Evolutionary conservation across 2,113 vertebrate species (phyloP), one percentile per base, ranked within the genome.

Genomic region (Brienomyrus brachyistius): DNA sequence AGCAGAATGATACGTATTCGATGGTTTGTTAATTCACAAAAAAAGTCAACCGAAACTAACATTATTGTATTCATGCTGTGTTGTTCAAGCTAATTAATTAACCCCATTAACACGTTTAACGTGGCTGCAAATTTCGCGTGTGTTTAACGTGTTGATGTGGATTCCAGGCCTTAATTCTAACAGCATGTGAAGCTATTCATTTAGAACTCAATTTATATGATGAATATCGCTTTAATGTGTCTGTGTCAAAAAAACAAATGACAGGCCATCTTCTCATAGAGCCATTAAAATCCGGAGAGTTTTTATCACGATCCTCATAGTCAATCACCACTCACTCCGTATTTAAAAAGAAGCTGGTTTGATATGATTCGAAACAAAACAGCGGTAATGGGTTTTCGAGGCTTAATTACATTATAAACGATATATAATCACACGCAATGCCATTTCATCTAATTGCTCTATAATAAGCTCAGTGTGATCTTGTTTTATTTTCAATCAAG

Each of bases 41-140:
- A 74, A 43, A 35, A 87, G 85, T 91, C 91, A 91, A 92, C 51
- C 93, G 95, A 96, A 95, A 95, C 95, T 90, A 93, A 92, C 93
- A 90, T 96, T 96, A 94, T 95, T 96, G 93, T 95, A 94, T 94
- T 95, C 96, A 94, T 92, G 94, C 95, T 95, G 95, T 83, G 95
- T 89, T 91, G 85, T 93, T 93, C 93, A 92, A 93, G 88, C 89
- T 94, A 94, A 95, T 94, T 95, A 94, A 95, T 95, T 95, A 91
- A 94, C 92, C 91, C 94, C 94, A 95, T 96, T 95, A 95, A 91
- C 88, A 92, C 93, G 88, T 91, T 91, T 93, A 93, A 91, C 91
- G 52, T 92, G 91, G 89, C 90, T 56, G 51, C 90, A 91, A 91
- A 88, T 88, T 47, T 91, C 89, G 90, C 91, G 94, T 89, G 93